These are phyloP conservation scores for Rhynchonycteris naso DNA, from an alignment of 2,797 vertebrate genomes.

Conservation along the genomic window DNA sequence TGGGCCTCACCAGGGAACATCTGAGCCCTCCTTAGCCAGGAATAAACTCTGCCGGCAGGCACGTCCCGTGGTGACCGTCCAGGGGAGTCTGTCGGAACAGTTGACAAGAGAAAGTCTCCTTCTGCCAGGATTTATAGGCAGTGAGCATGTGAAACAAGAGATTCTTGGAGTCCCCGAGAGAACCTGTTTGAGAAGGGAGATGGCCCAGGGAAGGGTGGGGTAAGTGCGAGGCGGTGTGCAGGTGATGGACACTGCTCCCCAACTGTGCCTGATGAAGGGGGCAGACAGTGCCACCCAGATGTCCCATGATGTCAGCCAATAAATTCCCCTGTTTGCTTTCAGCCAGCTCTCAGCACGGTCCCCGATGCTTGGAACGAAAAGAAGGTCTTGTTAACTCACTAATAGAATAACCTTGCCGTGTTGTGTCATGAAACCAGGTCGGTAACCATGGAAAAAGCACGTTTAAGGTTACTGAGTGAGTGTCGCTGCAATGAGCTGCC, in stretches of 20 bases:
- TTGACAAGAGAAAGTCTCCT: background rate
- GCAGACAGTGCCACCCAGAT: too few species aligned
- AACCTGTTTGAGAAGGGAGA: background rate
- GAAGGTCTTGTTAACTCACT: background rate
- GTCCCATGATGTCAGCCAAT: background rate
- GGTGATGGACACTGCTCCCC: too few species aligned
- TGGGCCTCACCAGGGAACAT: background rate
- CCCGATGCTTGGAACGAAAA: background rate
- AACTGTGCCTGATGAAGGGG: too few species aligned
- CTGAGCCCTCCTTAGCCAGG: background rate
- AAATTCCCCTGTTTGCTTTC: background rate
- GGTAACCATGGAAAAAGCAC: constrained; percentile 2
- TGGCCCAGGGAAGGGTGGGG: background rate
- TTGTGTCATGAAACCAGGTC: background rate
- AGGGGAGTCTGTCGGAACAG: background rate
- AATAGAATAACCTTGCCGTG: background rate
- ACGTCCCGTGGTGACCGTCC: background rate
- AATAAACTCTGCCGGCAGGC: background rate
- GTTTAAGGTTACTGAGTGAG: background rate
- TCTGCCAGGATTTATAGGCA: background rate
- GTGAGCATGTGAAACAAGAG: background rate
- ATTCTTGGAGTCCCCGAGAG: background rate
- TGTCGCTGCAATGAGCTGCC: constrained; percentile 41
- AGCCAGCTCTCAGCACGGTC: background rate
- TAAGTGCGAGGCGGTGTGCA: background rate